phyloP scores from a whole-genome alignment of 1,140 invertebrate species.

The Luehdorfia chinensis region DNA sequence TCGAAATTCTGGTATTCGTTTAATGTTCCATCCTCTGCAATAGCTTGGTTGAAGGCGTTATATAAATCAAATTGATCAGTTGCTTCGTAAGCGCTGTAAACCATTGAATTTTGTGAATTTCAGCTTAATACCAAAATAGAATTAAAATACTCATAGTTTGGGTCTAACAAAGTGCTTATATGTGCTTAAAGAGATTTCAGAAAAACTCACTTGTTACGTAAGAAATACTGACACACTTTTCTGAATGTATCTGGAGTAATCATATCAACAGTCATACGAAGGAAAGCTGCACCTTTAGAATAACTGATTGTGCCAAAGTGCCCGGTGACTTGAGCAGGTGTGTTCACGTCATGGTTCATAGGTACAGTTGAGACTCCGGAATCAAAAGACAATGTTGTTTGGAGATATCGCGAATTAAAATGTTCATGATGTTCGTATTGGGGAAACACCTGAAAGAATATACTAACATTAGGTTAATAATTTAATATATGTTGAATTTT shows the following conservation, averaged over 20 bases:
- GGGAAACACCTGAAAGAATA: constrained; percentile 71
- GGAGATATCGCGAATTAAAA: constrained; percentile 81
- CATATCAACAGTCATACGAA: constrained; percentile 86
- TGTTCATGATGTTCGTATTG: constrained; percentile 75
- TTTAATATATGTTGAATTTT: neutral
- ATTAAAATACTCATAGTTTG: no score
- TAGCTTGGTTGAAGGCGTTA: constrained; percentile 78
- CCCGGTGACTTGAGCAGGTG: constrained; percentile 78
- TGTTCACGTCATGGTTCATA: constrained; percentile 76
- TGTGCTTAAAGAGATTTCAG: no score
- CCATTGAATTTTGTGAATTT: no score
- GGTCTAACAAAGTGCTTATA: no score
- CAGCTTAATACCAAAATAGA: no score
- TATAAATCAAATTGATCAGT: constrained; percentile 81
- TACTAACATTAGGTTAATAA: constrained; percentile 13
- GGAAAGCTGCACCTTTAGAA: constrained; percentile 81
- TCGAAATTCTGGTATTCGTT: constrained; percentile 41
- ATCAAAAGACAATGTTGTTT: constrained; percentile 82
- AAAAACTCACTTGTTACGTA: constrained; percentile 47
- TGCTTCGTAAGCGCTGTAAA: constrained; percentile 75
- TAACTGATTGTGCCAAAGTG: constrained; percentile 87
- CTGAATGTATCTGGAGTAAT: constrained; percentile 81
- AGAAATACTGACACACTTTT: constrained; percentile 78
- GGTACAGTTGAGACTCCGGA: constrained; percentile 81
- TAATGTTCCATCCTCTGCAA: constrained; percentile 48